These are phyloP conservation scores for Thryonomys swinderianus DNA, from an alignment of 2,113 vertebrate species.

Conservation along the genomic window DNA sequence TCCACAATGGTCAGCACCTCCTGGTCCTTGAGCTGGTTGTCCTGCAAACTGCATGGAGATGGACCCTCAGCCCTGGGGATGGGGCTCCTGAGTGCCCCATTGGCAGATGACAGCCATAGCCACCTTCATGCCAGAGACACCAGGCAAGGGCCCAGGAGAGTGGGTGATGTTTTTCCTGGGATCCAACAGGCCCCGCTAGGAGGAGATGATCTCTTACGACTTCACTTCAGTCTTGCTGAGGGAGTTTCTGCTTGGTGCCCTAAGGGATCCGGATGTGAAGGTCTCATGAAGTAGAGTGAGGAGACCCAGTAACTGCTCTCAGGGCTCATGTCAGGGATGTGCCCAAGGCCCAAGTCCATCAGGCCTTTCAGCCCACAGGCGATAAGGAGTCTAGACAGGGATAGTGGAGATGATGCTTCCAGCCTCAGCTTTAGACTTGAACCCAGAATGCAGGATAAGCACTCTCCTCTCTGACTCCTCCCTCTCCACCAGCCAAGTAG, in stretches of 20 bases:
- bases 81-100: background rate
- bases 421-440: background rate
- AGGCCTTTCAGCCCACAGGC: background rate
- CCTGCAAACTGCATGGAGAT: slow-evolving; percentile 87
- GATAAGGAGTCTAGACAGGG: background rate
- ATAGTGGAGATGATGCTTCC: background rate
- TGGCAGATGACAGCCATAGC: background rate
- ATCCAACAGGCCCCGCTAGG: background rate
- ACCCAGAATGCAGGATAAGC: background rate
- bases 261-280: background rate
- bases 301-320: background rate
- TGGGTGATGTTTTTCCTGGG: background rate
- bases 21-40: slow-evolving; percentile 88
- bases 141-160: background rate
- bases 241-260: background rate
- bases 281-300: background rate
- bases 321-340: background rate
- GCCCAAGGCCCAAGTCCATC: background rate
- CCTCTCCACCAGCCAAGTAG: background rate
- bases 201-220: background rate
- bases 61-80: background rate
- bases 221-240: background rate
- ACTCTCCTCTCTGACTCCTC: background rate
- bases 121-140: background rate
- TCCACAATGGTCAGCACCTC: slow-evolving; percentile 83